Evolutionary conservation across 2,113 vertebrate genomes (phyloP).

Genomic region (Orthonyx spaldingii): DNA sequence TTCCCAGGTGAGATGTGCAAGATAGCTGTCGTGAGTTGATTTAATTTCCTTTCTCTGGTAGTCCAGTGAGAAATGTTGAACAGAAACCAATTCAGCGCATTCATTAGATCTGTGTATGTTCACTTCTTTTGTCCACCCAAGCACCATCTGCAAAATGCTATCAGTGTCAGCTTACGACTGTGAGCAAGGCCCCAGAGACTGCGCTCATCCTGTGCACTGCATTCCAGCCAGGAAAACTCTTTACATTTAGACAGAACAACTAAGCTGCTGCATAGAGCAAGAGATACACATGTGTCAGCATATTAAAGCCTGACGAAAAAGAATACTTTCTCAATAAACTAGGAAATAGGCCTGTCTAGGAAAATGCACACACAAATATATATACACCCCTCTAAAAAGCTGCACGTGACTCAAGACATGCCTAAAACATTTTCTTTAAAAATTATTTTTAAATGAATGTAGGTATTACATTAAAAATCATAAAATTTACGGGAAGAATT

Average conservation of each 20-base stretch:
- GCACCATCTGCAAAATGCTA: slow-evolving; percentile 76
- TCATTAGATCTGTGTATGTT: slow-evolving; percentile 68
- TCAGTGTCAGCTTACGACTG: slow-evolving; percentile 73
- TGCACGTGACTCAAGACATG: neutral
- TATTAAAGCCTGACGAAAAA: slow-evolving; percentile 49
- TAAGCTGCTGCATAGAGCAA: slow-evolving; percentile 22
- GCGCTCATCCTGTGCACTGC: slow-evolving; percentile 40
- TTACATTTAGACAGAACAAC: slow-evolving; percentile 42
- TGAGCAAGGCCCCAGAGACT: slow-evolving; percentile 64
- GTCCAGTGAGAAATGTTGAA: slow-evolving; percentile 71
- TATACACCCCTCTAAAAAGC: neutral
- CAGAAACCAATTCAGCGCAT: slow-evolving; percentile 67
- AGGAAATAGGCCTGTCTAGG: slow-evolving; percentile 6
- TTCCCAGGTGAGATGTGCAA: slow-evolving; percentile 79
- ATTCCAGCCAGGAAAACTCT: slow-evolving; percentile 66
- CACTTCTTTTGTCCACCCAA: slow-evolving; percentile 75
- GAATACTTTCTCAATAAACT: slow-evolving; percentile 46
- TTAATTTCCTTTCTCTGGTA: slow-evolving; percentile 82
- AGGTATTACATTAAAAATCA: neutral
- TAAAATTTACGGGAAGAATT: neutral
- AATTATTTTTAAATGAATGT: neutral
- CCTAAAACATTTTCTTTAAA: neutral
- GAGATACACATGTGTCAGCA: slow-evolving; percentile 26
- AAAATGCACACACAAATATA: neutral
- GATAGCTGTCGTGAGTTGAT: slow-evolving; percentile 81